Base-by-base conservation (phyloP, 2,113 vertebrate genomes). In the Trichechus manatus region DNA sequence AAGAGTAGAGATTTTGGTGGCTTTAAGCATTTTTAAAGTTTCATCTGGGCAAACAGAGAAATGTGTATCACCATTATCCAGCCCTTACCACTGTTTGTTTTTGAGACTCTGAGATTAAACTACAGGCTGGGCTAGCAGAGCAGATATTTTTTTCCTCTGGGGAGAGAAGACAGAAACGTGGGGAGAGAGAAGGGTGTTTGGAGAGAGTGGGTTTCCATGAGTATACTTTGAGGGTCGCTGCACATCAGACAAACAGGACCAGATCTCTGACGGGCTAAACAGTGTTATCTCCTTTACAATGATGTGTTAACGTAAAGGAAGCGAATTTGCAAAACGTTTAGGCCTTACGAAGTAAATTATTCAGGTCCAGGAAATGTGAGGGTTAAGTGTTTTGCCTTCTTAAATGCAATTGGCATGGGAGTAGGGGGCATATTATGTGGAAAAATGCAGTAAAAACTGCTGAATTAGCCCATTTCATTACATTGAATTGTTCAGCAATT, bases 371-470 rank as follows among this genome's bases (percentile, higher is more conserved):
- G 94, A 98, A 98, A 98, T 97, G 97, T 86, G 95, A 86, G 96
- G 96, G 95, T 98, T 98, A 98, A 98, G 97, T 97, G 93, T 27
- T 91, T 98, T 97, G 92, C 93, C 98, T 98, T 98, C 94, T 91
- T 97, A 98, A 98, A 98, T 97, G 98, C 53, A 97, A 95, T 97
- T 79, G 47, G 29, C 29, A 8, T 20, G 17, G 75, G 75, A 95
- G 7, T 81, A 66, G 93, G 94, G 88, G 95, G 95, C 95, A 97
- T 98, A 98, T 95, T 97, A 96, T 84, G 91, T 98, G 95, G 98
- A 96, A 98, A 98, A 98, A 97, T 97, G 94, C 92, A 97, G 92
- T 94, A 96, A 97, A 98, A 98, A 97, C 47, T 0, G 95, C 98
- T 98, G 97, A 98, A 96, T 97, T 98, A 98, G 97, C 97, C 96